A percentile compares a stretch with the other conserved stretches of the same genome.
Conservation (phyloP, 2,888 invertebrate genomes). For the Amblyjoppa proteus region DNA sequence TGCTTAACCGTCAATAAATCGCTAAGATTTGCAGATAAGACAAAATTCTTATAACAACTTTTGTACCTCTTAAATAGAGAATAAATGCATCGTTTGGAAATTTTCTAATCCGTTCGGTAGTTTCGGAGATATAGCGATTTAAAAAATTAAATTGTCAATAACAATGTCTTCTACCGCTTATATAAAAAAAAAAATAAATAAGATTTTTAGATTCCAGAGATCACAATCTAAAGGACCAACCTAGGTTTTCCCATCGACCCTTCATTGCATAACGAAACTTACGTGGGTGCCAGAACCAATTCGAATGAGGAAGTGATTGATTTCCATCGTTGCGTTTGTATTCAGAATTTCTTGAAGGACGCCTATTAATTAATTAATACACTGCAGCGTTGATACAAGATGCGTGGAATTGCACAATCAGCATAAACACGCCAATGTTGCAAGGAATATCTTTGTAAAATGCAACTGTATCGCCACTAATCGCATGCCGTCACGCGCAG, state of each 20-base stretch:
- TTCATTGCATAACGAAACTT: too few species aligned
- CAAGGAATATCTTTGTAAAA: too few species aligned
- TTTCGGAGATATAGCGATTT: constrained; percentile 10
- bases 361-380: too few species aligned
- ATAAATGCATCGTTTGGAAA: neutral
- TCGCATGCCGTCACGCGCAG: neutral
- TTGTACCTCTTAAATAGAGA: neutral
- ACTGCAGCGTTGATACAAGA: too few species aligned
- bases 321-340: constrained; percentile 3
- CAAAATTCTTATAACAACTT: constrained; percentile 5
- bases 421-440: too few species aligned
- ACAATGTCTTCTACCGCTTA: too few species aligned
- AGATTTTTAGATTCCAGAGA: too few species aligned
- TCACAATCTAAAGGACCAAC: too few species aligned
- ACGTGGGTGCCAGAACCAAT: neutral
- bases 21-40: neutral
- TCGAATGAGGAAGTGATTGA: constrained; percentile 7
- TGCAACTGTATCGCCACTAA: too few species aligned
- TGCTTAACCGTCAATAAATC: neutral
- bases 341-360: neutral
- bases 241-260: too few species aligned
- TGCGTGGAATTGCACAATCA: too few species aligned
- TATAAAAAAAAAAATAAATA: too few species aligned
- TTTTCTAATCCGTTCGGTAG: neutral
- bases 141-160: neutral